Evolutionary conservation across 1,140 invertebrate genomes (phyloP).

Genomic region (Heliconius himera): DNA sequence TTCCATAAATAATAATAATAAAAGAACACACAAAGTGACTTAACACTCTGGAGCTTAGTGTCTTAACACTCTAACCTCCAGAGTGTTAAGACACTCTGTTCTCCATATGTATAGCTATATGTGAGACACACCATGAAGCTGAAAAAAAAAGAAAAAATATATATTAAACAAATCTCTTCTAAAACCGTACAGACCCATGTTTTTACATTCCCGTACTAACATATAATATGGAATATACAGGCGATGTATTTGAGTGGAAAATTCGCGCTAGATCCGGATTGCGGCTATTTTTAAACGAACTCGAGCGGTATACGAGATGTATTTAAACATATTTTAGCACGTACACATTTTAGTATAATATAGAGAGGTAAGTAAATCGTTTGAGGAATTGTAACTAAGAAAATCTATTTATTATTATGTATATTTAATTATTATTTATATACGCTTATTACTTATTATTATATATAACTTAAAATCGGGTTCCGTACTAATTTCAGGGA

Average conservation of each 20-base stretch:
- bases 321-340: neutral
- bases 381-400: neutral
- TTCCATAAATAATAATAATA: no score
- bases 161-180: neutral
- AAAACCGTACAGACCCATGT: neutral
- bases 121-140: no score
- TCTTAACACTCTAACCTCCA: no score
- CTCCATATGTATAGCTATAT: no score
- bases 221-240: constrained; percentile 28
- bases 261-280: constrained; percentile 46
- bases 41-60: no score
- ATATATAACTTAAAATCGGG: no score
- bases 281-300: constrained; percentile 48
- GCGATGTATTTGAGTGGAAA: constrained; percentile 46
- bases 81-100: no score
- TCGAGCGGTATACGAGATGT: constrained; percentile 16
- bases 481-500: no score
- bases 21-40: no score
- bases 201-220: constrained; percentile 20
- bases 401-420: neutral
- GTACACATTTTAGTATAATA: constrained; percentile 17
- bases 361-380: neutral
- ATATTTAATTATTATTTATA: no score
- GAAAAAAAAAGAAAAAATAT: no score
- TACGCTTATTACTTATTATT: no score